Conservation (phyloP, 2,888 invertebrate genomes). For the Caenorhabditis becei region DNA sequence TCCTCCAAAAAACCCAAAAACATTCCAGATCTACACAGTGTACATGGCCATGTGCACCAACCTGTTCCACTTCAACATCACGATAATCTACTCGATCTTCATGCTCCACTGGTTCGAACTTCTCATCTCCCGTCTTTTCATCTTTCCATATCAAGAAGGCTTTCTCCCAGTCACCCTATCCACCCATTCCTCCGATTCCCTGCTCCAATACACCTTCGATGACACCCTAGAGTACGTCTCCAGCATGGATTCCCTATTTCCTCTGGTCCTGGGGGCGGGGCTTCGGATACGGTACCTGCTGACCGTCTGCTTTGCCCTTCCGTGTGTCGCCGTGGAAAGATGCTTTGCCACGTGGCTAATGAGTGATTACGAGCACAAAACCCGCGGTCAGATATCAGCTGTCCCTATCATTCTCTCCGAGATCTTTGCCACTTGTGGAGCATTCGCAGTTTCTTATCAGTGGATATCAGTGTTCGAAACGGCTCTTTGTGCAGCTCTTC, state of each 20-base stretch:
- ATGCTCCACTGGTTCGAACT: constrained; percentile 50
- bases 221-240: constrained; percentile 1
- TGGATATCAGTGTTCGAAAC: neutral
- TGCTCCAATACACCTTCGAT: constrained; percentile 38
- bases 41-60: constrained; percentile 27
- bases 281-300: constrained; percentile 33
- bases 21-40: constrained; percentile 34
- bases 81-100: constrained; percentile 18
- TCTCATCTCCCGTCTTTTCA: constrained; percentile 14
- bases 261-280: constrained; percentile 6
- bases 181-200: neutral
- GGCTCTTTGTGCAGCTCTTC: neutral
- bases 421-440: constrained; percentile 15
- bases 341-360: constrained; percentile 47
- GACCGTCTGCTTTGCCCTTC: constrained; percentile 35
- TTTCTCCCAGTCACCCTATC: neutral
- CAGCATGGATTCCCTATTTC: neutral
- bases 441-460: neutral
- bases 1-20: neutral
- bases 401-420: constrained; percentile 2
- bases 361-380: constrained; percentile 42
- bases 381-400: constrained; percentile 9
- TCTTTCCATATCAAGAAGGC: constrained; percentile 43
- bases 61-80: constrained; percentile 33
- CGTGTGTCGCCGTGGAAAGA: constrained; percentile 30